Percentiles rank a stretch among this genome's conserved stretches.
Evolutionary conservation across 2,888 invertebrate genomes (phyloP).

Genomic region (Seladonia tumulorum): DNA sequence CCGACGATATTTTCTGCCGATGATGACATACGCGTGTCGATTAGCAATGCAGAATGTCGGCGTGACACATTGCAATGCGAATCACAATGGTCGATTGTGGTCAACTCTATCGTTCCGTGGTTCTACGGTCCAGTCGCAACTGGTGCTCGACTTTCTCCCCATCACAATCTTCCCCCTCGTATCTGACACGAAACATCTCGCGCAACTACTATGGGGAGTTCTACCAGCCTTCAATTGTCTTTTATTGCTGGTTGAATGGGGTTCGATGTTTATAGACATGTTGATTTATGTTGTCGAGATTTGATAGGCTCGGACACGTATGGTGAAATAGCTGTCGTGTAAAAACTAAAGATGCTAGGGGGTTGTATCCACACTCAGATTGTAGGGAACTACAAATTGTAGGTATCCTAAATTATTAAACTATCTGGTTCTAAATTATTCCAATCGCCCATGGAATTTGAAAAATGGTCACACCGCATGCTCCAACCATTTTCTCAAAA

Average conservation of each 20-base stretch:
- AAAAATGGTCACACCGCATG: no score
- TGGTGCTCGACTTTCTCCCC: constrained; percentile 6
- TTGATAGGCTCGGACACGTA: not conserved
- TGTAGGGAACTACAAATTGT: no score
- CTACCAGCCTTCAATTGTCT: not conserved
- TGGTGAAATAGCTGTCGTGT: no score
- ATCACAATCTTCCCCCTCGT: not conserved
- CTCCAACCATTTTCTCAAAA: no score
- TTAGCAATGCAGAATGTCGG: constrained; percentile 49
- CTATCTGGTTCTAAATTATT: no score
- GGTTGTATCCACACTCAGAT: no score
- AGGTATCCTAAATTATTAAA: no score
- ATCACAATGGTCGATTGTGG: not conserved
- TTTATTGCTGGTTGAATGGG: not conserved
- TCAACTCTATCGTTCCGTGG: not conserved
- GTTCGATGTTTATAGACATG: not conserved
- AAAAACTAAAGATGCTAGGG: no score
- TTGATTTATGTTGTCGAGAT: not conserved
- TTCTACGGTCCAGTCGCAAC: not conserved
- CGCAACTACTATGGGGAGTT: not conserved
- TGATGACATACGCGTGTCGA: constrained; percentile 51
- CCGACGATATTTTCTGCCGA: constrained; percentile 37
- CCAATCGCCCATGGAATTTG: no score
- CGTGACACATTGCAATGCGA: not conserved
- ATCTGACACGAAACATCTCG: not conserved